Evolutionary conservation across 1,140 invertebrate species (phyloP).

Genomic region (Drosophila prosaltans): DNA sequence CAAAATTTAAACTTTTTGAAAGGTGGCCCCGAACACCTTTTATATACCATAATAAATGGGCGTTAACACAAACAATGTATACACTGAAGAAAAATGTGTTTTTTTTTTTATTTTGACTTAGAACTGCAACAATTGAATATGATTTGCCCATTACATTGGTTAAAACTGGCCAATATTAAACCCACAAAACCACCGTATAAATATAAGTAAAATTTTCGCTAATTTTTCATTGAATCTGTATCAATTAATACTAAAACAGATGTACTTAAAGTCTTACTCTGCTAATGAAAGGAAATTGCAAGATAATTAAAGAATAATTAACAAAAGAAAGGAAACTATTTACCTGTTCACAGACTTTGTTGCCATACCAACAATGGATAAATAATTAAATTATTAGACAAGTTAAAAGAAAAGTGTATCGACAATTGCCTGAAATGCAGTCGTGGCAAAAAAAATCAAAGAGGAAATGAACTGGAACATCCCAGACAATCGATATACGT

Average conservation of each 20-base stretch:
- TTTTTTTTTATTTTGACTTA: conserved; percentile 40
- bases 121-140: conserved; percentile 59
- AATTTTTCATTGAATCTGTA: conserved; percentile 42
- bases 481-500: conserved; percentile 34
- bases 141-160: conserved; percentile 62
- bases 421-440: conserved; percentile 41
- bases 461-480: conserved; percentile 48
- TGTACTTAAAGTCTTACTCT: conserved; percentile 57
- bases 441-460: conserved; percentile 42
- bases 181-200: conserved; percentile 64
- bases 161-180: conserved; percentile 55
- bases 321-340: neutral
- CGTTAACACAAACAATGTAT: neutral
- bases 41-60: conserved; percentile 10
- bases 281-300: neutral
- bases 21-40: neutral
- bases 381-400: conserved; percentile 46
- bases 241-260: conserved; percentile 57
- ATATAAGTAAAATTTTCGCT: conserved; percentile 52
- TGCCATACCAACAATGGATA: conserved; percentile 54
- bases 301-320: neutral
- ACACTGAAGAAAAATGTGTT: neutral
- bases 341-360: conserved; percentile 35
- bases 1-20: neutral
- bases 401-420: conserved; percentile 38